phyloP scores from a whole-genome alignment of 2,888 invertebrate species.

The Ormyrus thymus region DNA sequence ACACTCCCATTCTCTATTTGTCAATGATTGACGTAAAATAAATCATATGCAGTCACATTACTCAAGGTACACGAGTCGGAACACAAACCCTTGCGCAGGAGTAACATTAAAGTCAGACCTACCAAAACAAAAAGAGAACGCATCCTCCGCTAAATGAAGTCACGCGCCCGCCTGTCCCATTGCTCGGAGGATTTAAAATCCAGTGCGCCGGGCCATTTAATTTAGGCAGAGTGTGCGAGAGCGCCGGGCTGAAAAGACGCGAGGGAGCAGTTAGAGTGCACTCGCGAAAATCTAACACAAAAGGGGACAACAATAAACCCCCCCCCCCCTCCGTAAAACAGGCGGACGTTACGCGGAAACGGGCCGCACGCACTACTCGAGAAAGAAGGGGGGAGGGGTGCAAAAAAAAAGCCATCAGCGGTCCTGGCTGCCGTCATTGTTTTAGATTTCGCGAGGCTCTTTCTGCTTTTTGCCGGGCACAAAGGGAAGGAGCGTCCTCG shows the following conservation, averaged over 20 bases:
- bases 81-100: neutral
- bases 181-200: slow-evolving; percentile 2
- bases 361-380: no score
- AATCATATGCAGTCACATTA: no score
- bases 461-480: neutral
- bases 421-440: neutral
- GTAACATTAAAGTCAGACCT: neutral
- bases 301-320: neutral
- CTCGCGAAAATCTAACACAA: neutral
- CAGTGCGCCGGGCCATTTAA: slow-evolving; percentile 21
- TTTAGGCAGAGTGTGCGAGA: neutral
- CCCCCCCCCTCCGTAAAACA: neutral
- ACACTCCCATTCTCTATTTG: no score
- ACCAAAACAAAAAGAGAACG: neutral
- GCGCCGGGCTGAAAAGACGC: slow-evolving; percentile 8
- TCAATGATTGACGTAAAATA: no score
- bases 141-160: no score
- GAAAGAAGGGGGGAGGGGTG: no score
- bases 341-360: neutral
- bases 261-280: neutral
- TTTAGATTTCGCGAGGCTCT: neutral
- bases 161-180: no score
- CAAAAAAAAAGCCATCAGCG: no score
- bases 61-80: no score
- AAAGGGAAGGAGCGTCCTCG: neutral